Base-by-base conservation (phyloP, 2,888 invertebrate species). In the Mamestra brassicae region DNA sequence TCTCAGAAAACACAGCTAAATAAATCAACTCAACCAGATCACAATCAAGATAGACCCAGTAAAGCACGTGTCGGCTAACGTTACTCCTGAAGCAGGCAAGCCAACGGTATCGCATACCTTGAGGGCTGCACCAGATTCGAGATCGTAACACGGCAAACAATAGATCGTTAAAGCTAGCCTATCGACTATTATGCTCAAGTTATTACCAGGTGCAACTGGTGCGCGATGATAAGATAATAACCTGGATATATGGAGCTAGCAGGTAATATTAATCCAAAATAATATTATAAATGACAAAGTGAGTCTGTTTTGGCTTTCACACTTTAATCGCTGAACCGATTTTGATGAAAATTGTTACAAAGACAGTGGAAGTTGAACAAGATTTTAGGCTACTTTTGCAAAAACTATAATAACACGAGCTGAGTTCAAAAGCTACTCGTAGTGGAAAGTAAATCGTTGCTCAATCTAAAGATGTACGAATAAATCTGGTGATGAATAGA, bases 71-170 rank as follows among this genome's bases (percentile, higher is more conserved):
- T 55, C 61, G 38, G 17, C 45, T 67, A 80, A 71, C 55, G 54
- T 62, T 77, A 57, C 62, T 78, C 38, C 3, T 36, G 47, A 60
- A 61, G 71, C 80, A 72, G 81, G 81, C 70, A 72, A 70, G 26
- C 34, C 67, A 84, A 84, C 84, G 81, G 81, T 84, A 82, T 66
- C 60, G 60, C 71, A 80, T 80, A 80, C 81, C 70, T 80, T 50
- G 63, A 84, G 81, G 82, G 82, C 72, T 84, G 84, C 67, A 76
- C 84, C 81, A 84, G 76, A 76, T 75, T 62, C 47, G 0, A 82
- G 78, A 81, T 76, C 67, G 58, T 76, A 86, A 78, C 64, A 74
- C 38, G 42, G 47, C 34, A 58, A 81, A 85, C 85, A 85, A 85
- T 85, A 63, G 64, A 67, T 85, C 87, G 83, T 86, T 75, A 85